These are phyloP conservation scores for Odocoileus hemionus DNA, from an alignment of 2,113 vertebrate species.

Conservation along the genomic window DNA sequence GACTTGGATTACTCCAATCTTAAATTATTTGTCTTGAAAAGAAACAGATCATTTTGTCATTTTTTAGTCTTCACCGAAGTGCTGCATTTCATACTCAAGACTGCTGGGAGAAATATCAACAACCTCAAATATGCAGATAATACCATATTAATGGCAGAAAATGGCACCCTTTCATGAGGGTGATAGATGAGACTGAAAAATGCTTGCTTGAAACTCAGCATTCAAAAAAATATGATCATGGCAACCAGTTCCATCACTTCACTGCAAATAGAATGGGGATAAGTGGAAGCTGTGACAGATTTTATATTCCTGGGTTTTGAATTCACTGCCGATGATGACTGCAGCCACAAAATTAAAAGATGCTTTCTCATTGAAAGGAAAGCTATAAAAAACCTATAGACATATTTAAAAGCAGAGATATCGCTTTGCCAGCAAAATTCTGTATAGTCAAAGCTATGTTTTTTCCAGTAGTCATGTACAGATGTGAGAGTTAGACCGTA, in stretches of 20 bases:
- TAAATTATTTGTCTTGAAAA: neutral
- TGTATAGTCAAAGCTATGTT: neutral
- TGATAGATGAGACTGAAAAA: neutral
- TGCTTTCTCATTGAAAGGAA: neutral
- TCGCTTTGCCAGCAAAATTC: neutral
- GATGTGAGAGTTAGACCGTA: neutral
- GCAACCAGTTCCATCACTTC: neutral
- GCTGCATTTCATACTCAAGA: neutral
- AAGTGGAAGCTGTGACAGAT: neutral
- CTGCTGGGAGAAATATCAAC: neutral
- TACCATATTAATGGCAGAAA: neutral
- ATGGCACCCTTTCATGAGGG: neutral
- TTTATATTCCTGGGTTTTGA: neutral
- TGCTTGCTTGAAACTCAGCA: neutral
- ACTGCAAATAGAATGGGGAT: neutral
- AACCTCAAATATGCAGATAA: neutral
- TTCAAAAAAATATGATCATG: neutral
- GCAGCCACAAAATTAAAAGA: neutral
- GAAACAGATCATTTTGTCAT: neutral
- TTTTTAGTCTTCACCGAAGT: neutral
- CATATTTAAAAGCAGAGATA: neutral
- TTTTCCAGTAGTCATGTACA: neutral
- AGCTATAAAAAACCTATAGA: neutral
- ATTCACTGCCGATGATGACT: neutral
- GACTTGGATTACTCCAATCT: neutral